Conservation (phyloP, 1,140 invertebrate genomes). For the Sesamia nonagrioides region DNA sequence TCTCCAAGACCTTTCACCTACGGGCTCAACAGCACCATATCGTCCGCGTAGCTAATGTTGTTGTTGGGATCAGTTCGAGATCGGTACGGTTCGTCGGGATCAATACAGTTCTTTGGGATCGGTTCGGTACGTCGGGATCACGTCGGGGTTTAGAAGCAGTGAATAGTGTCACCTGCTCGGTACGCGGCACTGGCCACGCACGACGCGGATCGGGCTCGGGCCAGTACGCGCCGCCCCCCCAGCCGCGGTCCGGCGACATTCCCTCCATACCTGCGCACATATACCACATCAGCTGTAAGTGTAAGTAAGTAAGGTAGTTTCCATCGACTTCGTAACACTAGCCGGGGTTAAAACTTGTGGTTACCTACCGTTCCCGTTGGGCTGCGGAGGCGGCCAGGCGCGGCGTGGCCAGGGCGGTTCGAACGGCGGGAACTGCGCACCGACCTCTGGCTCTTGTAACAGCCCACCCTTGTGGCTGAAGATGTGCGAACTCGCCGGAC, state of each 20-base stretch:
- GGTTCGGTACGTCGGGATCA: too few relatives aligned
- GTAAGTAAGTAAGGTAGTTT: too few relatives aligned
- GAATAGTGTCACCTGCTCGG: constrained; percentile 38
- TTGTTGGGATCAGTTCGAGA: too few relatives aligned
- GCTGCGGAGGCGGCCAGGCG: constrained; percentile 62
- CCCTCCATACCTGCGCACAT: neutral
- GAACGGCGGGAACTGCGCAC: constrained; percentile 55
- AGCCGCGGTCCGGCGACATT: constrained; percentile 9
- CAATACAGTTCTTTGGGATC: too few relatives aligned
- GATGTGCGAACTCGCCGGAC: constrained; percentile 70
- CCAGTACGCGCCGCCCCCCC: constrained; percentile 58
- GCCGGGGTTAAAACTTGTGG: neutral
- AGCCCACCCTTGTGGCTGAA: constrained; percentile 82
- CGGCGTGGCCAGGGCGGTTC: constrained; percentile 68
- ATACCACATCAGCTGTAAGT: too few relatives aligned
- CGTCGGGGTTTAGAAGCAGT: neutral
- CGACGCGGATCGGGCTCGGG: constrained; percentile 70
- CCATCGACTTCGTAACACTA: too few relatives aligned
- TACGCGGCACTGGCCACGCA: constrained; percentile 72
- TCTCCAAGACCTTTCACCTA: too few relatives aligned
- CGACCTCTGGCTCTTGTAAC: constrained; percentile 67
- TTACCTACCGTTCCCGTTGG: constrained; percentile 39
- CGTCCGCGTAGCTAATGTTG: too few relatives aligned
- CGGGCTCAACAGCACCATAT: too few relatives aligned
- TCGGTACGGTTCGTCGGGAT: too few relatives aligned